Evolutionary conservation across 2,888 invertebrate genomes (phyloP), one percentile per base, ranked within the genome.

Genomic region (Muscina levida): DNA sequence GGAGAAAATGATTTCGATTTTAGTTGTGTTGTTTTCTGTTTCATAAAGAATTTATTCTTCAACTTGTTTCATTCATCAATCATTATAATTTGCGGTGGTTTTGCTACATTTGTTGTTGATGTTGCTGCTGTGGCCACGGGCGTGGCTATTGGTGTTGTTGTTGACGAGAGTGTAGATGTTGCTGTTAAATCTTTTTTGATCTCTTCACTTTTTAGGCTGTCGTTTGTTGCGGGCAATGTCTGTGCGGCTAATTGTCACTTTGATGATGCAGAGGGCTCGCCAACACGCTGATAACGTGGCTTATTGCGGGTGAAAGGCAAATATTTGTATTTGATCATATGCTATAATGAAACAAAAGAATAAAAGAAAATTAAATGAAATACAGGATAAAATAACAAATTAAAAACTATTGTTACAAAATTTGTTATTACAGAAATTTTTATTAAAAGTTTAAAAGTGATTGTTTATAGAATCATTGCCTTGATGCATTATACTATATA

Each of bases 301-400:
- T 99, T 99, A 88, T 98, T 98, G 90, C 97, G 96, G 72, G 98
- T 98, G 91, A 99, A 99, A 81, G 99, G 99, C 91, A 99, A 92
- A 92, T 99, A 99, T 91, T 97, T 95, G 92, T 99, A 99, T 92
- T 97, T 98, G 89, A 99, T 96, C 99, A 99, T 99, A 93, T 99
- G 99, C 98, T 98, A 93, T 83, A 94, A 93, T 79, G 66, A 75
- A 42, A 31, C 10, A 56, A 73, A n/a, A n/a, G n/a, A n/a, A 31
- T 31, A 31, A 8, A n/a, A 53, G 22, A 51, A 24, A 75, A 56
- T 46, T 26, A 67, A n/a, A 57, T 37, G 46, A 72, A 66, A 75
- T 2, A 24, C 15, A 44, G 51, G 57, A 65, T 48, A 70, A 31
- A 15, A 72, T 53, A 51, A n/a, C 17, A 39, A 17, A 0, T 39